Percentiles rank a stretch among this genome's conserved stretches.
phyloP scores from a whole-genome alignment of 1,140 invertebrate genomes.

The Drosophila sulfurigaster region DNA sequence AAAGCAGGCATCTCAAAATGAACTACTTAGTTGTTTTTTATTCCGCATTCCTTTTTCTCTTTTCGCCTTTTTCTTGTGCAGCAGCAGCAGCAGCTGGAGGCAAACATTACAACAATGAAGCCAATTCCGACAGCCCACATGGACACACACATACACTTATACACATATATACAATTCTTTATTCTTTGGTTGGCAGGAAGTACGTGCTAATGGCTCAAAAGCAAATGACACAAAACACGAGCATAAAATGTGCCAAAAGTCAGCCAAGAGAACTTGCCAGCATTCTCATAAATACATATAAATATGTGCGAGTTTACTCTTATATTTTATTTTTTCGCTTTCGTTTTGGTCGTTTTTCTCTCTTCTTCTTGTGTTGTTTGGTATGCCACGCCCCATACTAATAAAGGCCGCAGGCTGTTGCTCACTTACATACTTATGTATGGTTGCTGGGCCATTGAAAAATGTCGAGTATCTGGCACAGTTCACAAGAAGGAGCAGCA shows the following conservation, averaged over 20 bases:
- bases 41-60: conserved; percentile 10
- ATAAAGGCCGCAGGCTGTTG: conserved; percentile 71
- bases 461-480: conserved; percentile 73
- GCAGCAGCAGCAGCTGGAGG: conserved; percentile 43
- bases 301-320: conserved; percentile 10
- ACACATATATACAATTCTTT: conserved; percentile 38
- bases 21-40: conserved; percentile 71
- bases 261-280: conserved; percentile 57
- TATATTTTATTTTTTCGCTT: neutral
- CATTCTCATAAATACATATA: conserved; percentile 65
- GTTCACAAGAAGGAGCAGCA: conserved; percentile 34
- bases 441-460: conserved; percentile 61
- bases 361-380: neutral
- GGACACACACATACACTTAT: conserved; percentile 30
- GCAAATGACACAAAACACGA: conserved; percentile 71
- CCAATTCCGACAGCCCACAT: conserved; percentile 69
- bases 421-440: conserved; percentile 29
- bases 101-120: conserved; percentile 79
- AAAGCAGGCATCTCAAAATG: conserved; percentile 73
- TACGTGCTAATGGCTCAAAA: conserved; percentile 79
- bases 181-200: conserved; percentile 53
- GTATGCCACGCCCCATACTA: conserved; percentile 64
- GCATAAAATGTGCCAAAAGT: conserved; percentile 70
- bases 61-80: conserved; percentile 19
- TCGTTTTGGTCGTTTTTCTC: no score